phyloP scores from a whole-genome alignment of 1,140 invertebrate species.

The Zaprionus lachaisei region DNA sequence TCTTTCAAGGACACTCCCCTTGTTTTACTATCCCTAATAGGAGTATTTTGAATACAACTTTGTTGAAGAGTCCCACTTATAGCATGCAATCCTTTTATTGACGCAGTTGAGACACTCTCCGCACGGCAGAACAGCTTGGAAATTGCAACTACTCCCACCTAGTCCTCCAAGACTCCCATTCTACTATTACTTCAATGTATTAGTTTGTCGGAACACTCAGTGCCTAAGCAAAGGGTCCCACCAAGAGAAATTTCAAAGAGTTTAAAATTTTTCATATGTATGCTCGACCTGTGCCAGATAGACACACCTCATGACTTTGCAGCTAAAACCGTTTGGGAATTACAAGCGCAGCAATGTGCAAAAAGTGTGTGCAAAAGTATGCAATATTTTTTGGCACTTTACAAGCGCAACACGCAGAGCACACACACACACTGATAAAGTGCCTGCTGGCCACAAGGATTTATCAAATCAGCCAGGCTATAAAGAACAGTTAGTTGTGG shows the following conservation, averaged over 20 bases:
- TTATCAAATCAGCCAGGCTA: slow-evolving; percentile 39
- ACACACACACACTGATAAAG: not conserved
- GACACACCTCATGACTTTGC: not conserved
- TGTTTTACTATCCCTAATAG: not conserved
- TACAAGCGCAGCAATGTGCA: slow-evolving; percentile 7
- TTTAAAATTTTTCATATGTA: slow-evolving; percentile 69
- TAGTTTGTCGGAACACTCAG: slow-evolving; percentile 71
- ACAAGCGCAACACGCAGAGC: not conserved
- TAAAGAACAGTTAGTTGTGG: slow-evolving; percentile 34
- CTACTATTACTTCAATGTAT: slow-evolving; percentile 46
- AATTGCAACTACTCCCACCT: not conserved
- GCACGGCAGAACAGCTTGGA: not conserved
- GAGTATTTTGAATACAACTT: not conserved
- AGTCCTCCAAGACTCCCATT: too few relatives aligned
- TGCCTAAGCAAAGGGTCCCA: slow-evolving; percentile 79
- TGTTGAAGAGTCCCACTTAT: not conserved
- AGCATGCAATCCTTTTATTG: not conserved
- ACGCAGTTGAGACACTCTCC: not conserved
- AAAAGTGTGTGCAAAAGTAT: slow-evolving; percentile 37
- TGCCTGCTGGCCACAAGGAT: slow-evolving; percentile 21
- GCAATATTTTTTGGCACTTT: slow-evolving; percentile 35
- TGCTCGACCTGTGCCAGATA: accelerated
- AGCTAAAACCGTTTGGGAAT: slow-evolving; percentile 63
- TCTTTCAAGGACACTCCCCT: too few relatives aligned
- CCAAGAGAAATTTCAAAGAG: slow-evolving; percentile 82